phyloP scores from a whole-genome alignment of 2,113 vertebrate species.

The Psittacara wagleri region DNA sequence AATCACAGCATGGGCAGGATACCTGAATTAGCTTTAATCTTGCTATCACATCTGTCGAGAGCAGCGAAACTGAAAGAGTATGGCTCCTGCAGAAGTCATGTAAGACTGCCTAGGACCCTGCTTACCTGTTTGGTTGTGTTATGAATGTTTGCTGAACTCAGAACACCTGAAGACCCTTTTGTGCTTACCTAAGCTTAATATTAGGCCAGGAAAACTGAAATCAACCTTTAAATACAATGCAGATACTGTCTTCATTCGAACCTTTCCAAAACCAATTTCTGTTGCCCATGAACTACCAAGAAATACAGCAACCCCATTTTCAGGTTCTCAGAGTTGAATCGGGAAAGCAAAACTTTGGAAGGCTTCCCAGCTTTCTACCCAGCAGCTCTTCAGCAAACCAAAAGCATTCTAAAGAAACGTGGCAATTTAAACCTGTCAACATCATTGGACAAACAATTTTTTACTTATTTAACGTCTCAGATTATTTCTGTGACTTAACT shows the following conservation, averaged over 20 bases:
- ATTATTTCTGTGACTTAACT: neutral
- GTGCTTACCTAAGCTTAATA: neutral
- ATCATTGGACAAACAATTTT: neutral
- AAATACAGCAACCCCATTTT: neutral
- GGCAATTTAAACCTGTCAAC: neutral
- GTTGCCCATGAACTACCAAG: neutral
- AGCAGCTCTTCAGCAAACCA: neutral
- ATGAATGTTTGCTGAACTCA: neutral
- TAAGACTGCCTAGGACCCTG: neutral
- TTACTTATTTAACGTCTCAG: neutral
- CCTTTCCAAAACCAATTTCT: neutral
- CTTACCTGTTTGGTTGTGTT: neutral
- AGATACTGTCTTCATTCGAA: neutral
- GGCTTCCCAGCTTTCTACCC: neutral
- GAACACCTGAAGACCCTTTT: neutral
- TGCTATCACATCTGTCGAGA: neutral
- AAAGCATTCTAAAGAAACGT: neutral
- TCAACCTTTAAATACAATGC: neutral
- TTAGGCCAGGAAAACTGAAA: neutral
- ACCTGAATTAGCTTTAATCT: neutral
- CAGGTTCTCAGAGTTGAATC: neutral
- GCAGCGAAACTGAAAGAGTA: neutral
- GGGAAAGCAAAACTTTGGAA: neutral
- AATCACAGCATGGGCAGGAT: neutral
- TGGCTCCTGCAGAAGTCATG: neutral